These are phyloP conservation scores for Temnothorax rugatulus DNA, from an alignment of 2,888 invertebrate genomes.

Conservation along the genomic window DNA sequence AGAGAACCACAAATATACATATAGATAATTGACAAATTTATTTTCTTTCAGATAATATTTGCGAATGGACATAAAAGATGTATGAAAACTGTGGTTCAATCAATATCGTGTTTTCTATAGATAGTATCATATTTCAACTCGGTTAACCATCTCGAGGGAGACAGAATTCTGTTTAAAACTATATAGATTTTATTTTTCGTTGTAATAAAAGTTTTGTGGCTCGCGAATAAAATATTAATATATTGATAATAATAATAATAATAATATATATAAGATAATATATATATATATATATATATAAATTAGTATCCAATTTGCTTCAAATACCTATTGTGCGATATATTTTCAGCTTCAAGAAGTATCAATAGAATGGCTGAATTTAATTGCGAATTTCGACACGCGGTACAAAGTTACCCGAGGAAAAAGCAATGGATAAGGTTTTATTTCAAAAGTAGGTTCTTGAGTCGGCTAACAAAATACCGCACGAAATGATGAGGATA, in stretches of 20 bases:
- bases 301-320: constrained; percentile 20
- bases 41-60: background rate
- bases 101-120: constrained; percentile 25
- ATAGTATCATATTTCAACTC: constrained; percentile 32
- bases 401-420: background rate
- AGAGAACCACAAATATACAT: background rate
- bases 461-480: background rate
- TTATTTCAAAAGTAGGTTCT: constrained; percentile 1
- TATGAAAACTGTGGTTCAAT: constrained; percentile 2
- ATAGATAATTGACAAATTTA: background rate
- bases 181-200: constrained; percentile 11
- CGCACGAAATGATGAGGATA: background rate
- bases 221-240: constrained; percentile 11
- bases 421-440: constrained; percentile 13
- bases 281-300: too few species aligned
- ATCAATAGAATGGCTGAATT: background rate
- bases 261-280: too few species aligned
- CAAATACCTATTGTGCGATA: background rate
- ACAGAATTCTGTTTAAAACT: constrained; percentile 14
- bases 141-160: constrained; percentile 16
- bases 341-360: background rate
- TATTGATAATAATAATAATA: background rate
- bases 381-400: background rate
- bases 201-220: background rate
- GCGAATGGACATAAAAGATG: constrained; percentile 12